Evolutionary conservation across 1,140 invertebrate species (phyloP), one percentile per base, ranked within the genome.

Genomic region (Nylanderia fulva): DNA sequence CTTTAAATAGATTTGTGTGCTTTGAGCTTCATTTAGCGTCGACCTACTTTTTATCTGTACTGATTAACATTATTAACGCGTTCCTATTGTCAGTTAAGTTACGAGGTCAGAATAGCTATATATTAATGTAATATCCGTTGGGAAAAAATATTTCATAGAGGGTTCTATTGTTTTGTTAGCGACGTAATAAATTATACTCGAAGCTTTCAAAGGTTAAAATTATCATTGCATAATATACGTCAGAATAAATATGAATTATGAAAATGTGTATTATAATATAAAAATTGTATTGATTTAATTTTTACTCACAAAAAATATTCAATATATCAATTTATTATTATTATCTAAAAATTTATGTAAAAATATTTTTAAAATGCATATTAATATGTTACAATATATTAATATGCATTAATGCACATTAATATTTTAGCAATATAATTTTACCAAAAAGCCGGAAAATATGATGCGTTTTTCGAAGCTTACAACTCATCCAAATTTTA

Each of bases 31-130:
- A 63, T 64, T 60, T 52, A 39, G 36, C n/a, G 52, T 71, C 39
- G 76, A 69, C 56, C 72, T 60, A 80, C 54, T 89, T 90, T 85
- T 68, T 75, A 87, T 90, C 71, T 45, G 86, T 84, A 85, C 56
- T 83, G 89, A 89, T 90, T 90, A 90, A 89, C 80, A 0, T 86
- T 58, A 74, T 88, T 85, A 86, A 88, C 77, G 77, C 84, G 45
- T 52, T 64, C 33, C 58, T 45, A 63, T 75, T 21, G 54, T 69
- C 39, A 36, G n/a, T 33, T 33, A 79, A 90, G 82, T 87, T 72
- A 85, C 88, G 85, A 90, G 88, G 85, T 66, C 88, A 58, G 48
- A 85, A 83, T 54, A 15, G 11, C n/a, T 71, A 7, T n/a, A 7
- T n/a, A 24, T 42, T 52, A 79, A 56, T 39, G 21, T 27, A 60